Conservation (phyloP, 2,888 invertebrate species). For the Machimus rusticus region DNA sequence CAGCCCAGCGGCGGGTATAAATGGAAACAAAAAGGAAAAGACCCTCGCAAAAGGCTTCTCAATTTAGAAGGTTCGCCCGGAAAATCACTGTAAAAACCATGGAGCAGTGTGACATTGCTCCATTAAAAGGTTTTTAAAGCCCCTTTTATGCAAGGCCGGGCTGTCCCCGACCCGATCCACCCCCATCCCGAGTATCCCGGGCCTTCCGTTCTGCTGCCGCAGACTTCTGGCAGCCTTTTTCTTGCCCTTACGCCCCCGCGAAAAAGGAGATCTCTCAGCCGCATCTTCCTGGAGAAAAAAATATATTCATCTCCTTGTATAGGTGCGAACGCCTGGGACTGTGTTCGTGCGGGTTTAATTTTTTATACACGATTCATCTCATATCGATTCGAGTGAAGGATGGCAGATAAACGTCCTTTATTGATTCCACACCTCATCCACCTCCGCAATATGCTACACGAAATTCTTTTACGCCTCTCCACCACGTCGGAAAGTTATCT, state of each 20-base stretch:
- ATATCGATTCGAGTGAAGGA: conserved; percentile 29
- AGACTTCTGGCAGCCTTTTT: neutral
- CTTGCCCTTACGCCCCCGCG: neutral
- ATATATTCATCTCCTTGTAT: neutral
- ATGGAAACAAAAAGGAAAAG: neutral
- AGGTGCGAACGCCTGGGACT: neutral
- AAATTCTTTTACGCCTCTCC: conserved; percentile 11
- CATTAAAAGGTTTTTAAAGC: conserved; percentile 39
- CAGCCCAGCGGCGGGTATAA: neutral
- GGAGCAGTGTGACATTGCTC: conserved; percentile 23
- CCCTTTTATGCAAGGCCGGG: conserved; percentile 33
- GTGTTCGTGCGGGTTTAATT: conserved; percentile 34
- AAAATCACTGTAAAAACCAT: conserved; percentile 37
- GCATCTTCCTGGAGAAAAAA: conserved; percentile 13
- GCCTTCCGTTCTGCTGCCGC: neutral
- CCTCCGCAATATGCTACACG: neutral
- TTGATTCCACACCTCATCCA: conserved; percentile 29
- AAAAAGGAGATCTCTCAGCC: neutral
- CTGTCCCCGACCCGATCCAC: neutral
- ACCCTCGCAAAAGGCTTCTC: conserved; percentile 1
- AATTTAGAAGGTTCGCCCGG: conserved; percentile 20
- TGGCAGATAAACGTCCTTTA: conserved; percentile 31
- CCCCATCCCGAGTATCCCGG: neutral
- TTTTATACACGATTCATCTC: conserved; percentile 30
- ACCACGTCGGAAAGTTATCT: neutral